Base-by-base conservation (phyloP, 2,113 vertebrate genomes). In the Recurvirostra avosetta region DNA sequence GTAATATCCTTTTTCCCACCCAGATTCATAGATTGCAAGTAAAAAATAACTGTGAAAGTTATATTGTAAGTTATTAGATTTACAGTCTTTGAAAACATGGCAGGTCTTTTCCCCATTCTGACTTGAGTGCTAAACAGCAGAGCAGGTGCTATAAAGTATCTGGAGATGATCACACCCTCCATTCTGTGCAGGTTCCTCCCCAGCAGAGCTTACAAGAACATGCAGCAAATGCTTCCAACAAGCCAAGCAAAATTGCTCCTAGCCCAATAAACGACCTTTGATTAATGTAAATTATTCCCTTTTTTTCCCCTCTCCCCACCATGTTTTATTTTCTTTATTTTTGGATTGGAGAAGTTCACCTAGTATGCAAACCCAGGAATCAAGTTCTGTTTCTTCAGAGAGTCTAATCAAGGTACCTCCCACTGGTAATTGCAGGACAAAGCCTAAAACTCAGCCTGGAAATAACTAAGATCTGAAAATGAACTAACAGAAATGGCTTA, bases 21-120 rank as follows among this genome's bases (percentile, higher is more conserved):
- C 41, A 52, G 43, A 88, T 32, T 79, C 72, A 66, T 18, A 96
- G 56, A 84, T 12, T 77, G 20, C 77, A 79, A 94, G 70, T 55
- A 72, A 90, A 86, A 96, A 92, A 72, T 30, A 91, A 75, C 65
- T 49, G 89, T 78, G 86, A 90, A 67, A 86, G 26, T 67, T 86
- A 63, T 12, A 82, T 41, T 74, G 65, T 36, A 79, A 83, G 86
- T 87, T 50, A 91, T 70, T 93, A 77, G 78, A 92, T 67, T 84
- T 82, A 92, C 19, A 61, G 78, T 27, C 53, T 88, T 76, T 45
- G 81, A 92, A 96, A 96, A 79, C 43, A 36, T 65, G 56, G 75
- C 73, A 81, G 62, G 0, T 27, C 75, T 92, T 66, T 26, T 7
- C 56, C 80, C 71, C 38, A 34, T 73, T 92, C 70, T 87, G 76